Base-by-base conservation (phyloP, 2,888 invertebrate genomes). In the Xestoiulus laeticollis region DNA sequence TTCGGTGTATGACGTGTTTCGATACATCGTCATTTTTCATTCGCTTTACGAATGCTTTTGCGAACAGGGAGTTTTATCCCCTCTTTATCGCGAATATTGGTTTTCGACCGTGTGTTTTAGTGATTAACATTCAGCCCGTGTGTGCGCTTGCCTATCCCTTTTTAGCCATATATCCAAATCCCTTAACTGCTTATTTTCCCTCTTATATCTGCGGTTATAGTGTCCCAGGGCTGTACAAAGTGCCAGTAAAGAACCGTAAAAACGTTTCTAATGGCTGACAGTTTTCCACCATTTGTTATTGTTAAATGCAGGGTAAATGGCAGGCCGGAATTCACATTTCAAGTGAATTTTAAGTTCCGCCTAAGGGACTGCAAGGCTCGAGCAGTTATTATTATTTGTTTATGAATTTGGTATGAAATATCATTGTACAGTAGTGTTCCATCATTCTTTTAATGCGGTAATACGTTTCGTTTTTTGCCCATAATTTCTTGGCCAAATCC, bases 171-270 rank as follows among this genome's bases (percentile, higher is more conserved):
- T 10, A 5, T 68, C 59, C 22, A 68, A 68, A 68, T 68, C 59
- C 59, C 59, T 68, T 68, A 68, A 68, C 59, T 68, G 59, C 59
- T 68, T 68, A 68, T 68, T 68, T 68, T 68, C 59, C 59, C 59
- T 68, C 59, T 68, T 68, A 68, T 68, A 22, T 68, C 59, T 68
- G 59, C 59, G 59, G 59, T 68, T 68, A 68, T 68, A 22, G 59
- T 4, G 59, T 68, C 59, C 59, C 59, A 68, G 22, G 59, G 59
- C 59, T 68, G 59, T 68, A 22, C 59, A 68, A 68, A 68, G 59
- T 68, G 59, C 59, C 59, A 22, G 59, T 68, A 68, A 68, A 68
- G 59, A 68, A 68, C 59, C 59, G 59, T 68, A 68, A 68, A 68
- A 68, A 68, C 59, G 59, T 68, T 68, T 68, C 59, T 68, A 68